Evolutionary conservation across 2,888 invertebrate genomes (phyloP).

Genomic region (Mechanitis mazaeus): DNA sequence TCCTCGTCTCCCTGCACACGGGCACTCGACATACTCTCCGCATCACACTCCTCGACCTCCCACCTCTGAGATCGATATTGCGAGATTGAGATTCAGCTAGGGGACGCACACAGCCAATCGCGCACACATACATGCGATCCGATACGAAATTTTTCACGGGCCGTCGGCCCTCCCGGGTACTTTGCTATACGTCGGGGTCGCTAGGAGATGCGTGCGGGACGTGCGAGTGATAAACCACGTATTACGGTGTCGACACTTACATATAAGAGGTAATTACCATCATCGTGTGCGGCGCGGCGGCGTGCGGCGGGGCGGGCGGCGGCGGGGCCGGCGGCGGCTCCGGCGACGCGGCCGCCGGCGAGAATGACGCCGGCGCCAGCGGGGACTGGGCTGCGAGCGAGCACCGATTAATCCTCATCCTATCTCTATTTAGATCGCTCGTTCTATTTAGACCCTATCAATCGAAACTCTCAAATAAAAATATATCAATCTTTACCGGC

Average conservation of each 20-base stretch:
- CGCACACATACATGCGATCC: constrained; percentile 10
- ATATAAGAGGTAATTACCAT: constrained; percentile 78
- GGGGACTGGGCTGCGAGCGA: constrained; percentile 70
- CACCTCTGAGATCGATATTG: constrained; percentile 75
- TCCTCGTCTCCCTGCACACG: constrained; percentile 79
- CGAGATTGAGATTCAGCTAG: constrained; percentile 49
- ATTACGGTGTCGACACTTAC: constrained; percentile 77
- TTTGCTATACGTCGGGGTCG: constrained; percentile 22
- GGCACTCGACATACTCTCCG: constrained; percentile 76
- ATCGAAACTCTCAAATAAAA: background rate
- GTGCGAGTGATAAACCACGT: constrained; percentile 73
- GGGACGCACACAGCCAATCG: constrained; percentile 13
- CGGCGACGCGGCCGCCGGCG: constrained; percentile 75
- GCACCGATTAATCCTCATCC: background rate
- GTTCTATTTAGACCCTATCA: no score
- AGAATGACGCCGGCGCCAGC: constrained; percentile 77
- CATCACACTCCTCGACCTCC: constrained; percentile 74
- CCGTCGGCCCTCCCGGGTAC: constrained; percentile 1
- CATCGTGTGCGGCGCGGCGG: constrained; percentile 72
- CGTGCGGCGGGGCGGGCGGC: constrained; percentile 61
- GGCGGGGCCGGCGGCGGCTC: constrained; percentile 78
- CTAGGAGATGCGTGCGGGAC: constrained; percentile 55
- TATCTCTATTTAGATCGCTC: background rate
- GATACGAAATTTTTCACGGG: constrained; percentile 12
- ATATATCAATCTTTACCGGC: constrained; percentile 50